Percentiles rank a stretch among this genome's conserved stretches.
Conservation (phyloP, 2,888 invertebrate genomes). For the Gastracanthus pulcherrimus region DNA sequence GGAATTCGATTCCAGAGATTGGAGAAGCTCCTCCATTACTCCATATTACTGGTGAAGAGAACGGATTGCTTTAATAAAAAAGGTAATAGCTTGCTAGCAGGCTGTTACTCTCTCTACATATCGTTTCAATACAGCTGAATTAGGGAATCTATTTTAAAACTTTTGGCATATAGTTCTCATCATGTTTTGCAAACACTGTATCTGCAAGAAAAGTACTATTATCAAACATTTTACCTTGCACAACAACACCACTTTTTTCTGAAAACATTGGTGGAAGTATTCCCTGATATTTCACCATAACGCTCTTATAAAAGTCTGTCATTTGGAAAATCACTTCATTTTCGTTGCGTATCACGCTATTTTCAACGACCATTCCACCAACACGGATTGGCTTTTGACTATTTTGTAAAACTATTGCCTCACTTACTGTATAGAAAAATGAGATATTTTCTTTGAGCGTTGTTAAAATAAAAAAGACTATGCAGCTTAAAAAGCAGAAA, state of each 20-base stretch:
- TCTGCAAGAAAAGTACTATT: constrained; percentile 53
- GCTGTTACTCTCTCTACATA: constrained; percentile 48
- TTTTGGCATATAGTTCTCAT: constrained; percentile 56
- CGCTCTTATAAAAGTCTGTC: constrained; percentile 48
- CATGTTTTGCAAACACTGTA: constrained; percentile 54
- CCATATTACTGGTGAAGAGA: too few relatives aligned
- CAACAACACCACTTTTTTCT: constrained; percentile 54
- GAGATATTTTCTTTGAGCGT: constrained; percentile 53
- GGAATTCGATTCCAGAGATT: too few relatives aligned
- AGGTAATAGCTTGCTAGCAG: constrained; percentile 40
- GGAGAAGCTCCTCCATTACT: too few relatives aligned
- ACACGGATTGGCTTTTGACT: constrained; percentile 52
- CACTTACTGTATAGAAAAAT: constrained; percentile 54
- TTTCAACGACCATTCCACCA: constrained; percentile 53
- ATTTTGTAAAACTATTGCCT: constrained; percentile 49
- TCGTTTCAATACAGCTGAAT: constrained; percentile 41
- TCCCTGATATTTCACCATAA: constrained; percentile 47
- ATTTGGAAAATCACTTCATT: constrained; percentile 47
- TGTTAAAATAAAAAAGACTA: constrained; percentile 52
- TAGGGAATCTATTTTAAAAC: constrained; percentile 52
- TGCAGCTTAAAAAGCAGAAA: constrained; percentile 50
- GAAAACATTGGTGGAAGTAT: constrained; percentile 53
- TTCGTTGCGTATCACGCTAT: constrained; percentile 52
- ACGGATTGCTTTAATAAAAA: too few relatives aligned
- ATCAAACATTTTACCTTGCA: constrained; percentile 55